phyloP scores from a whole-genome alignment of 2,888 invertebrate species.

The Scelioninae gen. 1 region DNA sequence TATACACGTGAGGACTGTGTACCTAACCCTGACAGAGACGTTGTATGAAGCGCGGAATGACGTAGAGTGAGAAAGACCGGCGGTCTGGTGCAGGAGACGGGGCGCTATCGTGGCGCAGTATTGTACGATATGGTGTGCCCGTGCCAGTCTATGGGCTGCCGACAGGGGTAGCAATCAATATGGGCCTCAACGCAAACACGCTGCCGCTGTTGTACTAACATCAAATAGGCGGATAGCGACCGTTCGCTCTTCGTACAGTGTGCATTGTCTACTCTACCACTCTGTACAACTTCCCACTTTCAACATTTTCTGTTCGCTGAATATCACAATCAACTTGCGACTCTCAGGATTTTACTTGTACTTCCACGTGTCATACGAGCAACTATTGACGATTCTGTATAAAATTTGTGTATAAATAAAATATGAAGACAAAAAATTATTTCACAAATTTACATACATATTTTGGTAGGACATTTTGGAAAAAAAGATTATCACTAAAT shows the following conservation, averaged over 20 bases:
- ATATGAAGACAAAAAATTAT: too few species aligned
- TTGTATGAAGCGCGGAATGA: constrained; percentile 32
- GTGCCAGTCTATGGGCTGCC: constrained; percentile 78
- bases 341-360: too few species aligned
- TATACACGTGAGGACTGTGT: constrained; percentile 65
- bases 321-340: constrained; percentile 50
- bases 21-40: constrained; percentile 59
- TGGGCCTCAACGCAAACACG: constrained; percentile 85
- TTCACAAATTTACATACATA: too few species aligned
- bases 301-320: constrained; percentile 74
- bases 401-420: too few species aligned
- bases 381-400: too few species aligned
- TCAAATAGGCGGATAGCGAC: constrained; percentile 84
- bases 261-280: constrained; percentile 80
- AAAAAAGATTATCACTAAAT: too few species aligned
- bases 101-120: constrained; percentile 70
- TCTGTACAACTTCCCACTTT: constrained; percentile 78
- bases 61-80: constrained; percentile 57
- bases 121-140: constrained; percentile 79
- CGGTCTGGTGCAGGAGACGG: constrained; percentile 57
- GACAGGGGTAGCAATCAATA: constrained; percentile 84
- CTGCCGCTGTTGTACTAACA: constrained; percentile 84
- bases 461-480: too few species aligned
- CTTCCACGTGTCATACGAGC: too few species aligned
- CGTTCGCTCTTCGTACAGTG: constrained; percentile 76